A percentile compares a stretch with the other conserved stretches of the same genome.
phyloP scores from a whole-genome alignment of 1,140 invertebrate genomes.

The Listronotus bonariensis region DNA sequence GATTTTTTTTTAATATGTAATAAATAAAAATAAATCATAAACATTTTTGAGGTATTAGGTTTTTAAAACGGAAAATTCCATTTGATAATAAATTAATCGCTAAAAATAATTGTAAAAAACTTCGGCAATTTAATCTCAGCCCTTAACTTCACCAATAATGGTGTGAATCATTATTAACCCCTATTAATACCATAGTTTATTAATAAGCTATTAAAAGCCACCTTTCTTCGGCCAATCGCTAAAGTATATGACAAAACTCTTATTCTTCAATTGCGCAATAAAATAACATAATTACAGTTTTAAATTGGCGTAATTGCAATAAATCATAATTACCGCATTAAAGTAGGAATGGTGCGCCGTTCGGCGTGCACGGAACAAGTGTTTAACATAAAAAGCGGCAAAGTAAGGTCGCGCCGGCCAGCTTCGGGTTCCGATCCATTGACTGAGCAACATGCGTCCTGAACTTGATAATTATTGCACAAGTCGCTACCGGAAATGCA shows the following conservation, averaged over 20 bases:
- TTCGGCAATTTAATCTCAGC: too few species aligned
- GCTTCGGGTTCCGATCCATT: slow-evolving; percentile 16
- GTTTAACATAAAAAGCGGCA: slow-evolving; percentile 13
- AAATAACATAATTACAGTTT: slow-evolving; percentile 8
- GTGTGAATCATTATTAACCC: too few species aligned
- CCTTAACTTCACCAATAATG: too few species aligned
- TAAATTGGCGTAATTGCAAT: slow-evolving; percentile 21
- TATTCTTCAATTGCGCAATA: slow-evolving; percentile 12
- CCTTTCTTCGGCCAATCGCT: too few species aligned
- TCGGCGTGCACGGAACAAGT: slow-evolving; percentile 1
- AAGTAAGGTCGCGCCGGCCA: slow-evolving; percentile 8
- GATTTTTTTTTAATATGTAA: too few species aligned
- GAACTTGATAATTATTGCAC: not conserved
- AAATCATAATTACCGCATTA: slow-evolving; percentile 25
- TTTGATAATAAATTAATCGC: too few species aligned
- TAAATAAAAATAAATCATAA: too few species aligned
- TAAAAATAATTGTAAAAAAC: too few species aligned
- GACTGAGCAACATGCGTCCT: slow-evolving; percentile 8
- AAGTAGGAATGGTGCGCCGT: not conserved
- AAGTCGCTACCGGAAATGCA: not conserved
- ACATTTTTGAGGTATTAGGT: too few species aligned
- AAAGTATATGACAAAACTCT: not conserved
- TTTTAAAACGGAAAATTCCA: too few species aligned
- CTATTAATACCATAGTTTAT: too few species aligned
- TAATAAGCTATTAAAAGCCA: too few species aligned